Conservation (phyloP, 2,888 invertebrate genomes). For the Aporophyla nigra region DNA sequence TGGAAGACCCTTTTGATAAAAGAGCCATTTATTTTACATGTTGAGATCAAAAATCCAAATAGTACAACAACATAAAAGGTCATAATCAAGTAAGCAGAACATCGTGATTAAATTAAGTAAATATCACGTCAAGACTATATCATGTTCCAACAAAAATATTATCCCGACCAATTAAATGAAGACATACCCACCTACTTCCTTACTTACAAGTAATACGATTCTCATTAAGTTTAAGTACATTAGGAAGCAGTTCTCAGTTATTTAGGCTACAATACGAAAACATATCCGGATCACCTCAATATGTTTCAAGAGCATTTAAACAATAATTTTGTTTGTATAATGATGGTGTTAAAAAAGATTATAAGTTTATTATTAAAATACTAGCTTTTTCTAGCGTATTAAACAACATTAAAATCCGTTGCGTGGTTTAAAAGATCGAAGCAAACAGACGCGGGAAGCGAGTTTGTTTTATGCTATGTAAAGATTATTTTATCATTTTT, state of each 20-base stretch:
- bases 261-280: background rate
- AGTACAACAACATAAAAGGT: background rate
- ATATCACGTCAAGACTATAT: background rate
- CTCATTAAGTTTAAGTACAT: slow-evolving; percentile 17
- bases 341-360: background rate
- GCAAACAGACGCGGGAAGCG: too few species aligned
- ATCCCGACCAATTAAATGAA: slow-evolving; percentile 27
- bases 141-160: slow-evolving; percentile 2
- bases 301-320: slow-evolving; percentile 4
- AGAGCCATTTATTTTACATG: background rate
- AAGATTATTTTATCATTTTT: too few species aligned
- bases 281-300: slow-evolving; percentile 33
- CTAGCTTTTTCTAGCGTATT: too few species aligned
- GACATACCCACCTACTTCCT: background rate
- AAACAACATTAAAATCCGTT: too few species aligned
- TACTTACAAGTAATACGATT: background rate
- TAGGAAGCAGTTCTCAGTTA: slow-evolving; percentile 25
- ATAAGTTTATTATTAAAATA: background rate
- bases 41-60: background rate
- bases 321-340: background rate
- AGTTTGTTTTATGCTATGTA: too few species aligned
- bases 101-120: slow-evolving; percentile 7
- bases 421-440: too few species aligned
- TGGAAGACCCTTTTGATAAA: too few species aligned
- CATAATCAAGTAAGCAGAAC: background rate